Evolutionary conservation across 1,140 invertebrate species (phyloP).

Genomic region (Drosophila persimilis): DNA sequence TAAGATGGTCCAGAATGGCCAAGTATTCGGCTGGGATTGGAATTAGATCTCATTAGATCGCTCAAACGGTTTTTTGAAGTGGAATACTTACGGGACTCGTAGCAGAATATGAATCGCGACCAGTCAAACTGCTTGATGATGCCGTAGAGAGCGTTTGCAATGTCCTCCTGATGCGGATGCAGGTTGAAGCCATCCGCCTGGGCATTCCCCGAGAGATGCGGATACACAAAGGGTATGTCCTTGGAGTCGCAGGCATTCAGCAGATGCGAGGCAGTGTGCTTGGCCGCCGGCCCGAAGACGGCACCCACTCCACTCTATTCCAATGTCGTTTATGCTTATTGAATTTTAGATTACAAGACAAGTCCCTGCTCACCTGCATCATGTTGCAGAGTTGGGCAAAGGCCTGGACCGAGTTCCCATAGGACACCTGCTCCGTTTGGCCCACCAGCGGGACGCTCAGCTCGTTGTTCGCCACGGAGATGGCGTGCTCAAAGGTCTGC

Average conservation of each 20-base stretch:
- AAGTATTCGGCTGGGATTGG: conserved; percentile 84
- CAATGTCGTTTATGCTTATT: background rate
- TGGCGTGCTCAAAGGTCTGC: conserved; percentile 73
- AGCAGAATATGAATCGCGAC: conserved; percentile 93
- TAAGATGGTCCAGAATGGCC: conserved; percentile 89
- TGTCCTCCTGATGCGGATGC: conserved; percentile 89
- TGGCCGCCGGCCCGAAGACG: conserved; percentile 91
- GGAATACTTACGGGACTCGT: conserved; percentile 86
- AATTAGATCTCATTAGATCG: background rate
- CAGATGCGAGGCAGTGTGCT: conserved; percentile 88
- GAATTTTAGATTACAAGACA: background rate
- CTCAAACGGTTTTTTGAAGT: background rate
- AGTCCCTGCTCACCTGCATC: conserved; percentile 66
- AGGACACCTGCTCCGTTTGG: conserved; percentile 49
- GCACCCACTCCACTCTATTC: conserved; percentile 87
- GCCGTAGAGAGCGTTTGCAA: conserved; percentile 89
- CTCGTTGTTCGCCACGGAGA: conserved; percentile 68
- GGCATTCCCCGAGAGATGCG: conserved; percentile 86
- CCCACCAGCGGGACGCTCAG: conserved; percentile 63
- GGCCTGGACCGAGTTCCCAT: conserved; percentile 82
- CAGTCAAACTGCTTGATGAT: conserved; percentile 91
- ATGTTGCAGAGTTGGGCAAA: conserved; percentile 81
- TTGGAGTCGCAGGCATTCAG: conserved; percentile 93
- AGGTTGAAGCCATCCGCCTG: conserved; percentile 89
- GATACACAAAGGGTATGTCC: conserved; percentile 93